A percentile compares a stretch with the other conserved stretches of the same genome.
Evolutionary conservation across 2,113 vertebrate genomes (phyloP).

Genomic region (Pogona vitticeps): DNA sequence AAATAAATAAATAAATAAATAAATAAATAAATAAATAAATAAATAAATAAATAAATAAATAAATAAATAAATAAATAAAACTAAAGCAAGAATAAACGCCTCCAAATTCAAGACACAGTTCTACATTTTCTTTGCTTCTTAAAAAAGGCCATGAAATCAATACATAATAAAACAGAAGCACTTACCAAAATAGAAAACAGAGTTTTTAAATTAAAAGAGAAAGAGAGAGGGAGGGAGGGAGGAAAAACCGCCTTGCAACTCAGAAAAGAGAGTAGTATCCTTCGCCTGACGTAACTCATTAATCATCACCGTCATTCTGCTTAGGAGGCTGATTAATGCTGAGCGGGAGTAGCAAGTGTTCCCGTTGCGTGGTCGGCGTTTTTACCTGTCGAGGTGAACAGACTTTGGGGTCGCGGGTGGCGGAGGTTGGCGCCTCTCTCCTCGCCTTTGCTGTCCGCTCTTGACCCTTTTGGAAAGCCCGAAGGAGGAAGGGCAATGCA

Average conservation of each 20-base stretch:
- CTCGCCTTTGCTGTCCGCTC: not conserved
- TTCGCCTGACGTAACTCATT: not conserved
- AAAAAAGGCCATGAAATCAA: conserved; percentile 13
- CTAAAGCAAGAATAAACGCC: no score
- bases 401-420: no score
- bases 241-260: not conserved
- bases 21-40: not conserved
- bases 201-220: not conserved
- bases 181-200: conserved; percentile 19
- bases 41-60: conserved; percentile 7
- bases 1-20: not conserved
- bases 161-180: not conserved
- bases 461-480: not conserved
- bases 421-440: not conserved
- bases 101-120: conserved; percentile 13
- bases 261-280: not conserved
- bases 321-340: no score
- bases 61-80: conserved; percentile 9
- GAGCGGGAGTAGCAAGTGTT: no score
- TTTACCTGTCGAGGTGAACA: conserved; percentile 13
- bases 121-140: not conserved
- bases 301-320: no score
- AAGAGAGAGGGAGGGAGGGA: no score
- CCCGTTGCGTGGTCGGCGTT: no score
- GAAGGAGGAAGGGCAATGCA: not conserved